A percentile compares a stretch with the other conserved stretches of the same genome.
These are phyloP conservation scores for Hippocampus abdominalis DNA, from an alignment of 2,113 vertebrate genomes.

Conservation along the genomic window DNA sequence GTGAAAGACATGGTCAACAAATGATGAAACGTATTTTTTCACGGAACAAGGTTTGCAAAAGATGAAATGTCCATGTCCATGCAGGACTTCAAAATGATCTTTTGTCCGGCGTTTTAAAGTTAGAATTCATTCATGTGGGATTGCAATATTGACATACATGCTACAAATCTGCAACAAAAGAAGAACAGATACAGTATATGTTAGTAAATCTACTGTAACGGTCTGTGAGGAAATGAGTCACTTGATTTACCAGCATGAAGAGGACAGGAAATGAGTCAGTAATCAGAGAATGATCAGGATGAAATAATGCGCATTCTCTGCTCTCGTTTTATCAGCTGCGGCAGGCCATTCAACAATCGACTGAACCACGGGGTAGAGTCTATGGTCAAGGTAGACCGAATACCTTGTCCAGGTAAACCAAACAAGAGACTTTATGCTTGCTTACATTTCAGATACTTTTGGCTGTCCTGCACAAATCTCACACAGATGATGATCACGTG, in stretches of 20 bases:
- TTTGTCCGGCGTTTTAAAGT: no score
- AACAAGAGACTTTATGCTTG: background rate
- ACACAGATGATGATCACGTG: background rate
- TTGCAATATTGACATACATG: background rate
- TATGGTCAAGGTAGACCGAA: slow-evolving; percentile 70
- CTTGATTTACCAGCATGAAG: background rate
- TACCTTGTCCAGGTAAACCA: slow-evolving; percentile 78
- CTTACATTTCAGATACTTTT: background rate
- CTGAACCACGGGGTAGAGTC: slow-evolving; percentile 69
- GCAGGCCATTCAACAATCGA: slow-evolving; percentile 78
- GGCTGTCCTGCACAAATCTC: background rate
- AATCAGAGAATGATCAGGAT: slow-evolving; percentile 1
- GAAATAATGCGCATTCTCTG: slow-evolving; percentile 4
- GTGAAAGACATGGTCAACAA: no score
- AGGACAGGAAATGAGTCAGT: slow-evolving; percentile 5
- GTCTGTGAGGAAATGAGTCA: slow-evolving; percentile 10
- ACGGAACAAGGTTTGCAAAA: background rate
- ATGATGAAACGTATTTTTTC: background rate
- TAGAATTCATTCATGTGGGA: no score
- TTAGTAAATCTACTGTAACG: background rate
- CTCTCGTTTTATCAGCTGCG: slow-evolving; percentile 76
- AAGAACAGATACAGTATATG: background rate
- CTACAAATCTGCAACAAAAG: background rate
- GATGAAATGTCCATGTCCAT: background rate
- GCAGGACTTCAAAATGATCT: no score